Base-by-base conservation (phyloP, 1,140 invertebrate species). In the Drosophila obscura region DNA sequence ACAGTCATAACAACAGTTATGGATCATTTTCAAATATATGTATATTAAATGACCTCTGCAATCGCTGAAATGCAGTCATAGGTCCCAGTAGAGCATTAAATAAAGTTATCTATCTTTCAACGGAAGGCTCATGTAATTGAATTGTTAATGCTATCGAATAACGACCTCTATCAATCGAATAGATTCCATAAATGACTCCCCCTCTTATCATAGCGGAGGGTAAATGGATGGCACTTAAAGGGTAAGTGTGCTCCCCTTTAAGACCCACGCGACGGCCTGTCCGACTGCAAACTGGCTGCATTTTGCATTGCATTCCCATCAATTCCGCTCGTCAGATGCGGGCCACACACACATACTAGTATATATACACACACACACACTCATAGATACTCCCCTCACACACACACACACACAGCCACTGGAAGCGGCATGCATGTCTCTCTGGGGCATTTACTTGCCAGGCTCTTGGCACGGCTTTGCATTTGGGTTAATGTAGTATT, bases 401-500 rank as follows among this genome's bases (percentile, higher is more conserved):
- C 31, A 22, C 19, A 49, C 48, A n/a, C 31, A 65, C 58, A 31
- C 13, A 49, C 45, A 28, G 9, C 13, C 3, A 63, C 9, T 64
- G 26, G 26, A 24, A 7, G 9, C 19, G 8, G 55, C 56, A 52
- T 69, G 53, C 57, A 80, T 73, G 73, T 63, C 57, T 82, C 83
- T 73, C 66, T 45, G 60, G 79, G 82, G 73, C 69, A 79, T 80
- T 85, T 72, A 73, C 68, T 77, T 85, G 81, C 59, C 77, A 77
- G 82, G 69, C 82, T 87, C 83, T 88, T 87, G 83, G 69, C 82
- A 87, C 61, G 78, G 74, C 78, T 85, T 82, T 87, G 75, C 83
- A 87, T 87, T 88, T 87, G 82, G 82, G 82, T 87, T 88, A 87
- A 87, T 87, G 83, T 87, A 82, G 83, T 88, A 88, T 88, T 78